Evolutionary conservation across 2,113 vertebrate genomes (phyloP).

Genomic region (Amphiprion percula): DNA sequence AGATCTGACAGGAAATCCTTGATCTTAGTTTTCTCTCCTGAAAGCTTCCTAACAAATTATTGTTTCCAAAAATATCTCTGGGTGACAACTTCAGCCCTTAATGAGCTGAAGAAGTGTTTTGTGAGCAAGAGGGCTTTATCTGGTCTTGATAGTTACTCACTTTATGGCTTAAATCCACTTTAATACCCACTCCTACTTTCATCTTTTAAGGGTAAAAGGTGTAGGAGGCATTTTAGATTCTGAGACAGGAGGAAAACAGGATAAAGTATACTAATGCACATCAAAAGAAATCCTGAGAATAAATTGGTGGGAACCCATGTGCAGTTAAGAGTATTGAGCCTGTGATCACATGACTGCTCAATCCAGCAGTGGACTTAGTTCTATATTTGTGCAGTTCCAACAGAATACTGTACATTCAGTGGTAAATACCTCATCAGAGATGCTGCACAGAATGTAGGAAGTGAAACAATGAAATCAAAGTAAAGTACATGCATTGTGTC

Average conservation of each 20-base stretch:
- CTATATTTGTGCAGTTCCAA: background rate
- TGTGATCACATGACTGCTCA: background rate
- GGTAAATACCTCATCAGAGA: too few relatives aligned
- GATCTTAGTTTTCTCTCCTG: constrained; percentile 17
- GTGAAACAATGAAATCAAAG: background rate
- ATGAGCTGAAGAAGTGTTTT: constrained; percentile 45
- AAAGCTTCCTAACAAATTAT: constrained; percentile 34
- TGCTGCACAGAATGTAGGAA: background rate
- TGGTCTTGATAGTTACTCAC: constrained; percentile 5
- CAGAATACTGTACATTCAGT: too few relatives aligned
- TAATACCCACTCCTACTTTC: constrained; percentile 28
- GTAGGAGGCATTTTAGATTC: constrained; percentile 28
- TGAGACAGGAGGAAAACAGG: background rate
- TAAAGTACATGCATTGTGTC: background rate
- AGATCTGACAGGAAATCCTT: constrained; percentile 51
- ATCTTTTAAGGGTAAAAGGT: constrained; percentile 23
- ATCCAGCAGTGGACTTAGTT: background rate
- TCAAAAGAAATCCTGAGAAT: constrained; percentile 12
- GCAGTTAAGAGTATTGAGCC: background rate
- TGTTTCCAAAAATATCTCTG: constrained; percentile 19
- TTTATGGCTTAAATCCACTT: constrained; percentile 43
- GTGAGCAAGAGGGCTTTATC: constrained; percentile 31
- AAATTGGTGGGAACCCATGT: constrained; percentile 2
- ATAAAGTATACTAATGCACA: background rate
- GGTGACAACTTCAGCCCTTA: constrained; percentile 33